Percentiles rank a stretch among this genome's conserved stretches.
Evolutionary conservation across 2,797 vertebrate genomes (phyloP).

Genomic region (Sebastes nivosus): DNA sequence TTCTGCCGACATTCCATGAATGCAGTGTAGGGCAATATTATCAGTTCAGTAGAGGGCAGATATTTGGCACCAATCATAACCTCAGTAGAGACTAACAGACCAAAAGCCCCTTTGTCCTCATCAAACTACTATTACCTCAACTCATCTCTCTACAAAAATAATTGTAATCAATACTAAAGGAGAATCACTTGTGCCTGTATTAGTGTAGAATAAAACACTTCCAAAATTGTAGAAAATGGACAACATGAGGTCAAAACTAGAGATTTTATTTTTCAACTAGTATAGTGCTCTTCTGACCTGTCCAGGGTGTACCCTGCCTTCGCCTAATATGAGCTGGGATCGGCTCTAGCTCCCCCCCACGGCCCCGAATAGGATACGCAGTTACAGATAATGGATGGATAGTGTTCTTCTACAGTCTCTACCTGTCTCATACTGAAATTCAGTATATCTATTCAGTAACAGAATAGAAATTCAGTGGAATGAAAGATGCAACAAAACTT

Average conservation of each 20-base stretch:
- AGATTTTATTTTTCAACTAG: no score
- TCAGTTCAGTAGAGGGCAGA: not conserved
- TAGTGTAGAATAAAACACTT: not conserved
- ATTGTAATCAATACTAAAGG: not conserved
- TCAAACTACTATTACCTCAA: not conserved
- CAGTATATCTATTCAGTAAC: no score
- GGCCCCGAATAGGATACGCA: no score
- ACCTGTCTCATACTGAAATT: not conserved
- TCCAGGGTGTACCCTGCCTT: no score
- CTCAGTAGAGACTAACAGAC: not conserved
- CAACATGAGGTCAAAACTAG: not conserved
- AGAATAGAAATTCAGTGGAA: not conserved
- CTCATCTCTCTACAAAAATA: not conserved
- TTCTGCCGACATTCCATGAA: not conserved
- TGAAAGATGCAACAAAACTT: not conserved
- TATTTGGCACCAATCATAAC: not conserved
- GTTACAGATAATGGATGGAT: no score
- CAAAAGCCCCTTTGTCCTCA: not conserved
- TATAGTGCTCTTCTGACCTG: no score
- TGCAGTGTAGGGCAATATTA: not conserved
- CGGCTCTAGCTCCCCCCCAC: no score
- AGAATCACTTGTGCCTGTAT: not conserved
- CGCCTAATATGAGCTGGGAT: no score
- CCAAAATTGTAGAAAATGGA: not conserved
- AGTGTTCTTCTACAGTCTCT: not conserved